Conservation (phyloP, 2,888 invertebrate genomes). For the Dynastes hyllus region DNA sequence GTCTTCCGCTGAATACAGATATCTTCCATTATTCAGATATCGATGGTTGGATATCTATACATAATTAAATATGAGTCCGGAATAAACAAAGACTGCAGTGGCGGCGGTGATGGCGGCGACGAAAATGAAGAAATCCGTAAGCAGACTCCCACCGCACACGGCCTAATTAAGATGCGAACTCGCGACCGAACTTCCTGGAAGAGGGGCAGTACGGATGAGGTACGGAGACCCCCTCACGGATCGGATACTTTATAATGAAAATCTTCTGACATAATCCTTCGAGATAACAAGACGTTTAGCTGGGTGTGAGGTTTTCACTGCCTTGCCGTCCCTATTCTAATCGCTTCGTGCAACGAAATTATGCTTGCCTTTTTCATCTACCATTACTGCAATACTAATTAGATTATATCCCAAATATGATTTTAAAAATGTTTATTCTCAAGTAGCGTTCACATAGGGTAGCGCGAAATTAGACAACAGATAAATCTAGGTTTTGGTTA, state of each 20-base stretch:
- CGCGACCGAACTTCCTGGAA: constrained; percentile 46
- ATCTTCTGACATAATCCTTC: constrained; percentile 49
- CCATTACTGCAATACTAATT: neutral
- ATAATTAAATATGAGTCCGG: constrained; percentile 62
- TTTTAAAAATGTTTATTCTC: no score
- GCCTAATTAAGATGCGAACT: constrained; percentile 51
- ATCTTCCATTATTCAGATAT: constrained; percentile 61
- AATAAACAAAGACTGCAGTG: constrained; percentile 60
- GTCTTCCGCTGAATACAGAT: constrained; percentile 61
- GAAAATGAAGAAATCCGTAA: constrained; percentile 47
- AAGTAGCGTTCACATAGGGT: no score
- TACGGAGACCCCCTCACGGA: constrained; percentile 19
- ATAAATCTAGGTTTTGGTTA: no score
- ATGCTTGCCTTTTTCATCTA: neutral
- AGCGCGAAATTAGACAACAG: no score
- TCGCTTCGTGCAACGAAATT: constrained; percentile 19
- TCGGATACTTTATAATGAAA: constrained; percentile 51
- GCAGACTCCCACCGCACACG: constrained; percentile 48
- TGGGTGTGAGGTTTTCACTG: constrained; percentile 41
- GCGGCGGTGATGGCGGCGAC: constrained; percentile 38
- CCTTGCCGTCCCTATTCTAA: constrained; percentile 19
- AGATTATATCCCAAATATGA: no score
- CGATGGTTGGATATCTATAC: constrained; percentile 61
- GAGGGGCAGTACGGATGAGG: neutral
- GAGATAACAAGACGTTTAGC: constrained; percentile 49